phyloP scores from a whole-genome alignment of 2,113 vertebrate species.

The Fulica atra region DNA sequence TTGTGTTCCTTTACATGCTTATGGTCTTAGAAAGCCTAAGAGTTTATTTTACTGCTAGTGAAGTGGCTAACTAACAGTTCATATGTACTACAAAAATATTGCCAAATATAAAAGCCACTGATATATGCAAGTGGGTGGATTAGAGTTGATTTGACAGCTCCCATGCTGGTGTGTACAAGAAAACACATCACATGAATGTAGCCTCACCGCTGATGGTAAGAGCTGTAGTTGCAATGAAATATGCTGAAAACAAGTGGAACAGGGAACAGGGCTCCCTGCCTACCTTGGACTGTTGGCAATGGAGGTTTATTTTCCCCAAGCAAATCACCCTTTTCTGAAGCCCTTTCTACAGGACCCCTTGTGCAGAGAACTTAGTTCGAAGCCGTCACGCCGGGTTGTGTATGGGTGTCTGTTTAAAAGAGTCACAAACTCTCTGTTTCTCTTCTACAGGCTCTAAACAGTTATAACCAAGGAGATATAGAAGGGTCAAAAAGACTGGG shows the following conservation, averaged over 20 bases:
- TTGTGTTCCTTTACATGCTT: not conserved
- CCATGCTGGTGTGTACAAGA: not conserved
- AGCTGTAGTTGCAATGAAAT: not conserved
- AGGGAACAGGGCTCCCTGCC: not conserved
- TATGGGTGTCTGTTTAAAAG: not conserved
- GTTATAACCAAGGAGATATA: constrained; percentile 84
- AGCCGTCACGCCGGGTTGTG: not conserved
- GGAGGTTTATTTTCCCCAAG: not conserved
- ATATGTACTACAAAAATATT: not conserved
- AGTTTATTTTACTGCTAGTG: not conserved
- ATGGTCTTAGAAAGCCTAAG: not conserved
- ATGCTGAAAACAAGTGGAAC: not conserved
- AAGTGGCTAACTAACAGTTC: not conserved
- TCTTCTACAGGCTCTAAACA: constrained; percentile 83
- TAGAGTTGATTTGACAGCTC: not conserved
- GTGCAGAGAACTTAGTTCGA: not conserved
- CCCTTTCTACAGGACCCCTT: not conserved
- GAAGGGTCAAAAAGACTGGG: constrained; percentile 84
- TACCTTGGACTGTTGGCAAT: not conserved
- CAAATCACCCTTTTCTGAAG: not conserved
- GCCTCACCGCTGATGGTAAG: not conserved
- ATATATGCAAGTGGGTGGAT: not conserved
- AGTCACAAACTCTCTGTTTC: constrained; percentile 22
- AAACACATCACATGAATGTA: not conserved
- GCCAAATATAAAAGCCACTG: not conserved